Evolutionary conservation across 2,797 vertebrate species (phyloP).

Genomic region (Crenuchus spilurus): DNA sequence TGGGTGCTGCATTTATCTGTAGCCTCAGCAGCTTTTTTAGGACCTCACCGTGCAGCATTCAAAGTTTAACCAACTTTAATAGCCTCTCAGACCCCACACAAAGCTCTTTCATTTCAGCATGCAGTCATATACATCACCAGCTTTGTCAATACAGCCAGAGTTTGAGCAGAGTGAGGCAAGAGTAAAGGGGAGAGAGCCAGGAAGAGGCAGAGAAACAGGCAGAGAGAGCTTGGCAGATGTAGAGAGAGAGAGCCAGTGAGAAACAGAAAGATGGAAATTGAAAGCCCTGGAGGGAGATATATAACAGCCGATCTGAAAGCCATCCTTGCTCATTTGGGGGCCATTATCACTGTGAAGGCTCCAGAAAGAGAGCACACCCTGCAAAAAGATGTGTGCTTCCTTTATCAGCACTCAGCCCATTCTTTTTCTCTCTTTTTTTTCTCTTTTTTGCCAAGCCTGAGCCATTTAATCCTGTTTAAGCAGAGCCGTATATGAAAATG

Average conservation of each 20-base stretch:
- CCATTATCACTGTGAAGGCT: constrained; percentile 30
- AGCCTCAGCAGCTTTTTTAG: constrained; percentile 48
- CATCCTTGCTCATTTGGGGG: constrained; percentile 45
- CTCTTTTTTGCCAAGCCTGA: background rate
- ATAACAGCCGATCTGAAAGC: constrained; percentile 40
- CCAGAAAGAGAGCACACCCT: constrained; percentile 12
- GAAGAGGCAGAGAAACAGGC: constrained; percentile 11
- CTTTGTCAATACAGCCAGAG: constrained; percentile 25
- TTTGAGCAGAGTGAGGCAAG: background rate
- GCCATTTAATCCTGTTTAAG: constrained; percentile 41
- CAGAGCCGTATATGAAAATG: constrained; percentile 33
- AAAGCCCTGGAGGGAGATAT: constrained; percentile 27
- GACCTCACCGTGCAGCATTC: constrained; percentile 44
- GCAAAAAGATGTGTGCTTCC: background rate
- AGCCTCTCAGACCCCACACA: constrained; percentile 38
- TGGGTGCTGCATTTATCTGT: constrained; percentile 17
- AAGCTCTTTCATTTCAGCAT: constrained; percentile 42
- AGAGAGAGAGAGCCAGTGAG: constrained; percentile 39
- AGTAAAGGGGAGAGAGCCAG: constrained; percentile 33
- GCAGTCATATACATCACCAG: constrained; percentile 37
- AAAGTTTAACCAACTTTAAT: constrained; percentile 42
- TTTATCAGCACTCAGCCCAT: constrained; percentile 18
- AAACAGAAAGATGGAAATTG: constrained; percentile 14
- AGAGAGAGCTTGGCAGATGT: constrained; percentile 36
- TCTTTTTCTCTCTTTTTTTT: background rate